Evolutionary conservation across 30 jellyfish, hydroid and myxozoan species (phyloP).

Genomic region (Aurelia coerulea): DNA sequence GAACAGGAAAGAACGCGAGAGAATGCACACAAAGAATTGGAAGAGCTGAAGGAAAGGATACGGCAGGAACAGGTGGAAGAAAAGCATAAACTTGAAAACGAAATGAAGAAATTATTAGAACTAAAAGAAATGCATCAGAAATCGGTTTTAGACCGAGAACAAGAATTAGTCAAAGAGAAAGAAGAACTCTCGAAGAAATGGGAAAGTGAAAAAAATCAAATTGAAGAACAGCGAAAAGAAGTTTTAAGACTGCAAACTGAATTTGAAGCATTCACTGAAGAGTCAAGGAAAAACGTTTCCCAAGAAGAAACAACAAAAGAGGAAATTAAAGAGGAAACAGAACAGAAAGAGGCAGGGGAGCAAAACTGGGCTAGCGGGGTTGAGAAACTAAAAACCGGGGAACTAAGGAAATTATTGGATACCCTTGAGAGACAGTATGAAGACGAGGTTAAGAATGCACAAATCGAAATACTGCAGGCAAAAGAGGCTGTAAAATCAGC

Average conservation of each 20-base stretch:
- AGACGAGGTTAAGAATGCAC: constrained; percentile 89
- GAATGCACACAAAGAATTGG: constrained; percentile 77
- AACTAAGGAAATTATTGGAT: constrained; percentile 59
- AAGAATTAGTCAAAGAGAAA: constrained; percentile 68
- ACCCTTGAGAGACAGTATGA: constrained; percentile 80
- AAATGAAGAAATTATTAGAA: constrained; percentile 69
- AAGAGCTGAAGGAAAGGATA: constrained; percentile 78
- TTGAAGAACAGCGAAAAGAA: constrained; percentile 83
- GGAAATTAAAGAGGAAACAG: constrained; percentile 8
- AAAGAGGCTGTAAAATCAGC: constrained; percentile 90
- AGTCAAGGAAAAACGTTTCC: constrained; percentile 15
- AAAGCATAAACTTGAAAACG: constrained; percentile 76
- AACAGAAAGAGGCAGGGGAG: constrained; percentile 19
- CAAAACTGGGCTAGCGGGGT: constrained; percentile 3
- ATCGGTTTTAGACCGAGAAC: constrained; percentile 74
- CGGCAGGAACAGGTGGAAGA: constrained; percentile 82
- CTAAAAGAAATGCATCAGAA: constrained; percentile 80
- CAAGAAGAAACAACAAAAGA: constrained; percentile 30
- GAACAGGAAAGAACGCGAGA: constrained; percentile 87
- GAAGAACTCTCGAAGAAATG: constrained; percentile 79
- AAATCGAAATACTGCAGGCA: constrained; percentile 80
- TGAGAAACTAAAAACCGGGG: constrained; percentile 41
- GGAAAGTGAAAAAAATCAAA: constrained; percentile 73
- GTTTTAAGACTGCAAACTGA: constrained; percentile 83
- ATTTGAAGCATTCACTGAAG: constrained; percentile 63